Conservation (phyloP, 2,797 vertebrate genomes). For the Sandelia bainsii region DNA sequence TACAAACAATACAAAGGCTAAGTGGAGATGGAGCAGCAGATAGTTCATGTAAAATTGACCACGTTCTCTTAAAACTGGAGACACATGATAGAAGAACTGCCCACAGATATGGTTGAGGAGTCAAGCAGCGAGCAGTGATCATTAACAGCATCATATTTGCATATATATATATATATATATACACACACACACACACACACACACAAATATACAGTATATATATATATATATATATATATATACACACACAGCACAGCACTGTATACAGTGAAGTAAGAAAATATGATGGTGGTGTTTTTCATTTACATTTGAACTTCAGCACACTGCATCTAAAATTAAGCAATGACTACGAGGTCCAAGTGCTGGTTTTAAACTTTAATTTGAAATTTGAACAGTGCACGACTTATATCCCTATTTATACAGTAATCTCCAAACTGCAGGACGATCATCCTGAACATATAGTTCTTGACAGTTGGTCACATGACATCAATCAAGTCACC, state of each 20-base stretch:
- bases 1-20: slow-evolving; percentile 62
- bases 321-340: neutral
- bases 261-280: too few relatives aligned
- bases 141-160: slow-evolving; percentile 3
- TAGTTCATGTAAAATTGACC: slow-evolving; percentile 74
- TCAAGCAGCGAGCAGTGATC: neutral
- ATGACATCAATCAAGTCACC: neutral
- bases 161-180: too few relatives aligned
- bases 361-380: neutral
- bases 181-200: too few relatives aligned
- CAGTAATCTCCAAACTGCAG: neutral
- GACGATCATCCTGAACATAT: too few relatives aligned
- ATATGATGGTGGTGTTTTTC: too few relatives aligned
- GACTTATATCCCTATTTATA: neutral
- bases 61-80: slow-evolving; percentile 61
- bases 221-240: too few relatives aligned
- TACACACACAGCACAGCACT: too few relatives aligned
- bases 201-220: too few relatives aligned
- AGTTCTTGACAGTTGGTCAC: neutral
- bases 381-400: neutral
- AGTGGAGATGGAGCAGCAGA: slow-evolving; percentile 68
- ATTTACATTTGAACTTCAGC: neutral
- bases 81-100: slow-evolving; percentile 47
- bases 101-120: slow-evolving; percentile 31
- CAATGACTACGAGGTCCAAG: neutral